These are phyloP conservation scores for Cylindroiulus punctatus DNA, from an alignment of 2,888 invertebrate genomes.

Conservation along the genomic window DNA sequence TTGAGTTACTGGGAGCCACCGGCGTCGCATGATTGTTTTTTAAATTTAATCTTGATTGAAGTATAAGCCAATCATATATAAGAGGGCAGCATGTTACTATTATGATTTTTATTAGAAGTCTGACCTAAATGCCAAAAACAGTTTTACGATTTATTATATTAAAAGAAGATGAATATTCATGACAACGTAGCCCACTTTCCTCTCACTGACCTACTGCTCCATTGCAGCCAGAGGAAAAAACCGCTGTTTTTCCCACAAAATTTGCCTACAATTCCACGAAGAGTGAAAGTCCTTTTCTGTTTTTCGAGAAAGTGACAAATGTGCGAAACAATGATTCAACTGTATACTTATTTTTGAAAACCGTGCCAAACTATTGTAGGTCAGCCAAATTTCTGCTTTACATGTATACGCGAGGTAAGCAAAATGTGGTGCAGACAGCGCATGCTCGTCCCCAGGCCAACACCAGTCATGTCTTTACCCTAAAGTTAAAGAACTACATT, in stretches of 20 bases:
- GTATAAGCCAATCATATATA: neutral
- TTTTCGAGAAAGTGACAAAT: neutral
- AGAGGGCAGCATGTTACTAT: neutral
- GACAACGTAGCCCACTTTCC: constrained; percentile 15
- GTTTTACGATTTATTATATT: constrained; percentile 16
- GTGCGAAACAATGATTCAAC: constrained; percentile 7
- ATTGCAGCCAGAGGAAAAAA: neutral
- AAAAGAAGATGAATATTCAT: constrained; percentile 14
- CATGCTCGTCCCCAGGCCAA: neutral
- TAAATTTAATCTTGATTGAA: neutral
- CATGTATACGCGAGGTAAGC: neutral
- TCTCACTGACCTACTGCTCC: constrained; percentile 8
- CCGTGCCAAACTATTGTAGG: constrained; percentile 3
- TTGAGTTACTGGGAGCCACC: neutral
- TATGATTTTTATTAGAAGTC: constrained; percentile 23
- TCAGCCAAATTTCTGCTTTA: neutral
- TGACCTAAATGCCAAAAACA: constrained; percentile 15
- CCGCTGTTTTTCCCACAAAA: neutral
- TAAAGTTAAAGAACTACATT: neutral
- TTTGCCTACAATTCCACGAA: neutral
- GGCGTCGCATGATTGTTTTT: constrained; percentile 2
- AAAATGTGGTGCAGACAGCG: neutral
- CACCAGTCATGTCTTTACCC: neutral
- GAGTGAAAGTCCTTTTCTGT: constrained; percentile 27
- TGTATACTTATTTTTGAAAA: neutral